Percentiles rank a stretch among this genome's conserved stretches.
Conservation (phyloP, 2,113 vertebrate species). For the Suricata suricatta region DNA sequence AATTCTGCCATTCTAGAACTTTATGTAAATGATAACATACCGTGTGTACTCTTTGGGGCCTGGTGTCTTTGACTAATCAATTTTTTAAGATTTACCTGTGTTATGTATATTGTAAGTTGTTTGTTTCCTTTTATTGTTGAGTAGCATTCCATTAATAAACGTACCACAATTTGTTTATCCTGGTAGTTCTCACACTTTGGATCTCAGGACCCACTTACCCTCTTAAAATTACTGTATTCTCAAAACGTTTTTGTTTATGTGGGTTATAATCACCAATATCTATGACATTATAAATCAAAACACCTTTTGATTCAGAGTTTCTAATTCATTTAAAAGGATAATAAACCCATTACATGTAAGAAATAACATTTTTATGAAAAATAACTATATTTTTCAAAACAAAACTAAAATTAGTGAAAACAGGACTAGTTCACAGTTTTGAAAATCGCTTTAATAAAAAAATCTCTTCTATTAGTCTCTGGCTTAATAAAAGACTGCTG, state of each 20-base stretch:
- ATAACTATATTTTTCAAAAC: not conserved
- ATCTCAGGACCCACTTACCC: not conserved
- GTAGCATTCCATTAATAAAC: not conserved
- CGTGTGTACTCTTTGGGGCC: not conserved
- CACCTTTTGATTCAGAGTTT: not conserved
- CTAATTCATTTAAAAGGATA: constrained; percentile 23
- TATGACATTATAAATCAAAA: not conserved
- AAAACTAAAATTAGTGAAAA: constrained; percentile 3
- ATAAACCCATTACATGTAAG: not conserved
- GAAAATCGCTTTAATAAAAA: not conserved
- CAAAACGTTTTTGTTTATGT: not conserved
- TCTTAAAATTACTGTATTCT: not conserved
- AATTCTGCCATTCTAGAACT: not conserved
- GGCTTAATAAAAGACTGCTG: not conserved
- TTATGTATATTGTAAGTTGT: not conserved
- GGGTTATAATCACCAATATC: not conserved
- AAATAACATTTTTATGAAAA: not conserved
- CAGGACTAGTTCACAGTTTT: not conserved
- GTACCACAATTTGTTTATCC: not conserved
- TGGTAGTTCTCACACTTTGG: not conserved
- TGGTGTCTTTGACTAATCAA: not conserved
- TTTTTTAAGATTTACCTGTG: not conserved
- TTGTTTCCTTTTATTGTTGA: not conserved
- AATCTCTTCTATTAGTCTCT: too few species aligned
- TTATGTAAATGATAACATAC: not conserved